A percentile compares a stretch with the other conserved stretches of the same genome.
phyloP scores from a whole-genome alignment of 2,113 vertebrate genomes.

The Rattus rattus region DNA sequence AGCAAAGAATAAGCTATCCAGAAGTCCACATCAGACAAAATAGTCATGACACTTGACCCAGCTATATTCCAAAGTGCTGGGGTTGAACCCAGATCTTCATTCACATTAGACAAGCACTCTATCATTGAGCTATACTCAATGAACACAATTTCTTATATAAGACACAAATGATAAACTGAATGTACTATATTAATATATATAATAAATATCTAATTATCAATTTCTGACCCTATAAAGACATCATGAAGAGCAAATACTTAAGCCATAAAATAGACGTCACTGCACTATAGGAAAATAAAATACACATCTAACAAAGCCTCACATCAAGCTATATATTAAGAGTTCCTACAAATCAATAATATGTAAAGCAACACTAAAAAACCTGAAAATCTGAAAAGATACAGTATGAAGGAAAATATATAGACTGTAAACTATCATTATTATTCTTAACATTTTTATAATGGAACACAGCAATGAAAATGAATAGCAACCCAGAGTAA shows the following conservation, averaged over 20 bases:
- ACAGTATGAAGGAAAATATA: neutral
- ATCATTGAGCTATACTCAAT: neutral
- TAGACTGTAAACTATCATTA: neutral
- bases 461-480: neutral
- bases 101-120: neutral
- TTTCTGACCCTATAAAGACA: neutral
- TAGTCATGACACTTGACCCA: neutral
- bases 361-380: neutral
- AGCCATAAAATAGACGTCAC: neutral
- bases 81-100: neutral
- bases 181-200: neutral
- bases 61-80: neutral
- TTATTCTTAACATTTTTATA: neutral
- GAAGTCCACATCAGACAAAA: neutral
- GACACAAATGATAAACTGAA: neutral
- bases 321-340: neutral
- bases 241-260: neutral
- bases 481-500: neutral
- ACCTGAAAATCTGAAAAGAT: neutral
- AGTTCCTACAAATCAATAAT: neutral
- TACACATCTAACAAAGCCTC: neutral
- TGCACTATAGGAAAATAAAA: neutral
- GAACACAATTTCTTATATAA: neutral
- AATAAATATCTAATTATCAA: neutral
- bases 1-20: neutral